A percentile compares a stretch with the other conserved stretches of the same genome.
Evolutionary conservation across 2,113 vertebrate genomes (phyloP).

Genomic region (Ahaetulla prasina): DNA sequence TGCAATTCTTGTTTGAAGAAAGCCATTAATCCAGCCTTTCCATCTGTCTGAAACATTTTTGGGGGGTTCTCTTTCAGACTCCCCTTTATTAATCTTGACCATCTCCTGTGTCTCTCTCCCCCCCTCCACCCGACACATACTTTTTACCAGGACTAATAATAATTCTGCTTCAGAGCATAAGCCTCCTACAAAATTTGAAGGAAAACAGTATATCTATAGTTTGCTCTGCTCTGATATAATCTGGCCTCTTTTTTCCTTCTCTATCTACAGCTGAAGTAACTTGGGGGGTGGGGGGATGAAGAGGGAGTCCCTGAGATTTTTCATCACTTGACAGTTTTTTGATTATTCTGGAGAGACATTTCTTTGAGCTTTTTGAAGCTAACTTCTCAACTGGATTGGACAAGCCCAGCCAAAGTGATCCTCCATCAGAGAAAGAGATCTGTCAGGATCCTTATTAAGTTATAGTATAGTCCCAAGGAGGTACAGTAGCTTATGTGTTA

Average conservation of each 20-base stretch:
- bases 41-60: neutral
- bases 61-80: neutral
- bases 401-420: neutral
- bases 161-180: neutral
- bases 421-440: neutral
- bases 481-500: neutral
- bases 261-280: neutral
- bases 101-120: neutral
- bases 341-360: neutral
- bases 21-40: neutral
- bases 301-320: neutral
- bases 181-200: neutral
- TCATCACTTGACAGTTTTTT: neutral
- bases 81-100: neutral
- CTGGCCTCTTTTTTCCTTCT: neutral
- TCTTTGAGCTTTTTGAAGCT: neutral
- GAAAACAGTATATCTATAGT: neutral
- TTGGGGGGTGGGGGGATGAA: fast-evolving
- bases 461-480: neutral
- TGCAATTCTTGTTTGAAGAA: neutral
- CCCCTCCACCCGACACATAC: neutral
- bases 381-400: neutral
- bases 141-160: neutral
- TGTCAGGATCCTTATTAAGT: neutral
- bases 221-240: neutral